Evolutionary conservation across 2,113 vertebrate genomes (phyloP).

Genomic region (Pelusios castaneus): DNA sequence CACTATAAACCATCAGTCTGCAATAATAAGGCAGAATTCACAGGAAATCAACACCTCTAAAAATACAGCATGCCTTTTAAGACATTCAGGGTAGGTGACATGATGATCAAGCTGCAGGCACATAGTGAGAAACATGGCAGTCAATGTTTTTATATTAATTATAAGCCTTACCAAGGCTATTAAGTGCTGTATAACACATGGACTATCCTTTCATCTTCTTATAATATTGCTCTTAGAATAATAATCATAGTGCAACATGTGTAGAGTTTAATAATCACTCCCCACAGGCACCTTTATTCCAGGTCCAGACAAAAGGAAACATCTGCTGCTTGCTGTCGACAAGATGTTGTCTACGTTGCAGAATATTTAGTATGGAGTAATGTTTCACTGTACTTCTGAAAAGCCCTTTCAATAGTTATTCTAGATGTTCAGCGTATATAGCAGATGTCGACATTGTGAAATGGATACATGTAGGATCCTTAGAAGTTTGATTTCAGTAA

Average conservation of each 20-base stretch:
- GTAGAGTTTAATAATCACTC: slow-evolving; percentile 53
- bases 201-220: slow-evolving; percentile 25
- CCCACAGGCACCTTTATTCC: slow-evolving; percentile 56
- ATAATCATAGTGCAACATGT: slow-evolving; percentile 58
- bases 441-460: not conserved
- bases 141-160: slow-evolving; percentile 24
- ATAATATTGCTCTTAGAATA: slow-evolving; percentile 42
- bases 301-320: slow-evolving; percentile 63
- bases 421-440: not conserved
- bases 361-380: not conserved
- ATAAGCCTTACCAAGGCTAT: slow-evolving; percentile 23
- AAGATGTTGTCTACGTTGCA: slow-evolving; percentile 50
- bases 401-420: not conserved
- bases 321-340: slow-evolving; percentile 52
- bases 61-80: slow-evolving; percentile 14
- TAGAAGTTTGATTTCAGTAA: not conserved
- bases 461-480: fast-evolving
- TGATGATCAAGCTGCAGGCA: slow-evolving; percentile 22
- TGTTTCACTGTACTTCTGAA: not conserved
- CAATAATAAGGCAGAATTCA: slow-evolving; percentile 58
- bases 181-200: not conserved
- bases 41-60: slow-evolving; percentile 53
- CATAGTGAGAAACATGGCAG: not conserved
- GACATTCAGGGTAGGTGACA: not conserved
- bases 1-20: slow-evolving; percentile 57